Conservation (phyloP, 2,888 invertebrate genomes). For the Melangyna quadrimaculata region DNA sequence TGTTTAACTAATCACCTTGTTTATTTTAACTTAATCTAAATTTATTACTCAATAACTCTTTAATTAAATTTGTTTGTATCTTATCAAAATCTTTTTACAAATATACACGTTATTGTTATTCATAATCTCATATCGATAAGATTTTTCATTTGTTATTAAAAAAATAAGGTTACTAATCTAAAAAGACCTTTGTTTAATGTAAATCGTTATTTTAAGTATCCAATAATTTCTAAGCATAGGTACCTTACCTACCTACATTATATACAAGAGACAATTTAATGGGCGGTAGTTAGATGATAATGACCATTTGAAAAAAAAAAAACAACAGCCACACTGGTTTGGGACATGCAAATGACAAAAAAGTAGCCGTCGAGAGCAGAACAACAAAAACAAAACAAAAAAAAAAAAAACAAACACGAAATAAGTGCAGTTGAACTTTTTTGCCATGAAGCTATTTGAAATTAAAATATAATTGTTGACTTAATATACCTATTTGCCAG, state of each 20-base stretch:
- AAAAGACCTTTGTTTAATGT: neutral
- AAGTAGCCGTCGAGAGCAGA: constrained; percentile 22
- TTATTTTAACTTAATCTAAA: constrained; percentile 30
- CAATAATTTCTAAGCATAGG: no score
- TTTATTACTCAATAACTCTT: constrained; percentile 2
- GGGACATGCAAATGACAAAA: constrained; percentile 53
- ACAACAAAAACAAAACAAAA: constrained; percentile 27
- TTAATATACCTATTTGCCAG: constrained; percentile 47
- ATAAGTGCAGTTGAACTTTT: constrained; percentile 66
- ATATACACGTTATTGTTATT: constrained; percentile 47
- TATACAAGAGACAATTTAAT: neutral
- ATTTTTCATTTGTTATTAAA: neutral
- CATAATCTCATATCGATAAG: constrained; percentile 38
- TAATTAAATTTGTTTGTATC: constrained; percentile 28
- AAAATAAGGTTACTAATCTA: neutral
- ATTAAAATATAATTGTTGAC: constrained; percentile 68
- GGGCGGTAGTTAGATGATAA: constrained; percentile 16
- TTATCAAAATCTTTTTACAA: constrained; percentile 37
- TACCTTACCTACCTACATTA: neutral
- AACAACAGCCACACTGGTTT: neutral
- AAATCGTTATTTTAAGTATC: neutral
- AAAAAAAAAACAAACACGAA: constrained; percentile 54
- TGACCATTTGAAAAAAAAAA: constrained; percentile 20
- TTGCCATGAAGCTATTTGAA: constrained; percentile 63
- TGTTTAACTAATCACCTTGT: neutral